These are phyloP conservation scores for Cryptoblepharus egeriae DNA, from an alignment of 2,797 vertebrate species.

Conservation along the genomic window DNA sequence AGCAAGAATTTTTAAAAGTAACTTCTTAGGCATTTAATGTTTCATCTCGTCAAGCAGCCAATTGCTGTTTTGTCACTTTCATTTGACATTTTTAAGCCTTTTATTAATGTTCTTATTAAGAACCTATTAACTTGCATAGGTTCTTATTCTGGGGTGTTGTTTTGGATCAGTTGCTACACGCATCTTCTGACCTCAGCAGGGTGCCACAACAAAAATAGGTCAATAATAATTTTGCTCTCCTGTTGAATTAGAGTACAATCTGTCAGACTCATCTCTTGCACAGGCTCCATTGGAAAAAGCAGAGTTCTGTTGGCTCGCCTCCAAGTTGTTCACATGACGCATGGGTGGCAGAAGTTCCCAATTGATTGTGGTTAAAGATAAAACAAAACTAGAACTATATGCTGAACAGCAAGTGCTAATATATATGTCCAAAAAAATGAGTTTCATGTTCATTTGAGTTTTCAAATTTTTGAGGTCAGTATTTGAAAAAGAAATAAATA, in stretches of 20 bases:
- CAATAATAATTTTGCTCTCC: neutral
- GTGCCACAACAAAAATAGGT: neutral
- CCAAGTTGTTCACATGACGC: neutral
- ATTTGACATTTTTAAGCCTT: slow-evolving; percentile 73
- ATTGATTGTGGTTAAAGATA: neutral
- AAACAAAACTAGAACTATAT: neutral
- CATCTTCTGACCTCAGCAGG: slow-evolving; percentile 53
- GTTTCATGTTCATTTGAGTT: no score
- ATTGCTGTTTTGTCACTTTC: slow-evolving; percentile 69
- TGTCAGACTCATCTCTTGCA: neutral
- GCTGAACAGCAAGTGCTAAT: neutral
- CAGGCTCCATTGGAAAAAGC: slow-evolving; percentile 5
- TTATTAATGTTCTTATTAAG: slow-evolving; percentile 64
- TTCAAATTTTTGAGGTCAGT: neutral
- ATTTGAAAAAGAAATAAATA: neutral
- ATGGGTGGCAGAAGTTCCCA: neutral
- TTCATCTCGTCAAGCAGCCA: slow-evolving; percentile 78
- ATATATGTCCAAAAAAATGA: neutral
- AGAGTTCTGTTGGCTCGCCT: neutral
- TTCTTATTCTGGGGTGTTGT: slow-evolving; percentile 44
- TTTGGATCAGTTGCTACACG: slow-evolving; percentile 47
- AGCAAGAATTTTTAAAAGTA: slow-evolving; percentile 74
- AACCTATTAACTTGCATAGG: slow-evolving; percentile 48
- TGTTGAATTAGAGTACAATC: neutral
- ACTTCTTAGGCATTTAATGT: slow-evolving; percentile 81